A percentile compares a stretch with the other conserved stretches of the same genome.
Conservation (phyloP, 2,113 vertebrate species). For the Raja brachyura region DNA sequence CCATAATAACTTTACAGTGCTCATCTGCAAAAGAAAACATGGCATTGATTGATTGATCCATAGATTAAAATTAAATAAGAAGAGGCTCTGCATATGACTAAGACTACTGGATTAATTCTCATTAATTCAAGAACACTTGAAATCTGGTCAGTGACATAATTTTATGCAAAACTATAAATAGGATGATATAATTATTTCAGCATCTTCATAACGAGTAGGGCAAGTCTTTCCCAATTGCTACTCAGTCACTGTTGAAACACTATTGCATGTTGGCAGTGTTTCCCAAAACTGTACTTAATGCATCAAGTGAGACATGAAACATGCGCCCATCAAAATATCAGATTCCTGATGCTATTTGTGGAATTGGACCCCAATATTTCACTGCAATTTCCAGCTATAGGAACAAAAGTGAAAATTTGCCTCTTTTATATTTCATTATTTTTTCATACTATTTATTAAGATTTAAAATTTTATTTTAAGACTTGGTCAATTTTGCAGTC, state of each 20-base stretch:
- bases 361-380: not conserved
- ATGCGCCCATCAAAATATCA: not conserved
- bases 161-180: no score
- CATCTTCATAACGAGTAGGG: not conserved
- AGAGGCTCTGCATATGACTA: not conserved
- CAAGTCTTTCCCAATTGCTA: not conserved
- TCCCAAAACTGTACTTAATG: not conserved
- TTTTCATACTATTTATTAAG: not conserved
- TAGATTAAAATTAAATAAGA: not conserved
- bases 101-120: no score
- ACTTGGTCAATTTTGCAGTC: not conserved
- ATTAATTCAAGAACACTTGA: not conserved
- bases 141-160: not conserved
- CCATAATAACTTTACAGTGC: conserved; percentile 83
- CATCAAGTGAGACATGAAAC: no score
- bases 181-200: not conserved
- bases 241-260: no score
- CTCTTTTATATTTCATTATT: not conserved
- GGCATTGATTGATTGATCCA: not conserved
- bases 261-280: not conserved
- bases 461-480: not conserved
- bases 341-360: not conserved
- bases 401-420: not conserved
- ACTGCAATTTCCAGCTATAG: not conserved
- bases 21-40: conserved; percentile 68